A percentile compares a stretch with the other conserved stretches of the same genome.
Evolutionary conservation across 2,113 vertebrate species (phyloP).

Genomic region (Clarias gariepinus): DNA sequence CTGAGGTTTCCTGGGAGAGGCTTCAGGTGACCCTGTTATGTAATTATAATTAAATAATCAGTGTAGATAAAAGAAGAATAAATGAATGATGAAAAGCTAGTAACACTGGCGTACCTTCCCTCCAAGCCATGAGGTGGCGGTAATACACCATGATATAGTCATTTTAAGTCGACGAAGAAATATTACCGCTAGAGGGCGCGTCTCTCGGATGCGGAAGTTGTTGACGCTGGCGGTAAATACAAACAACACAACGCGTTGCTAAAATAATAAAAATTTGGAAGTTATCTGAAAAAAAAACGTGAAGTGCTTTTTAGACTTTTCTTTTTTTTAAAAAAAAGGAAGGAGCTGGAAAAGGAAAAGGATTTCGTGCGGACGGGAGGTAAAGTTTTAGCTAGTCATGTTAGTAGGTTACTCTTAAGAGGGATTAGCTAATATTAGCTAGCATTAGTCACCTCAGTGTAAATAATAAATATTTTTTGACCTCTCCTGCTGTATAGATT

Average conservation of each 20-base stretch:
- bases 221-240: conserved; percentile 31
- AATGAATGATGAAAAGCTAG: background rate
- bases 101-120: background rate
- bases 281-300: background rate
- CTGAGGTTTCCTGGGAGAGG: no score
- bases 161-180: background rate
- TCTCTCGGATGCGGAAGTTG: background rate
- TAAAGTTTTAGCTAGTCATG: background rate
- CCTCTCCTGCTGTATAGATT: background rate
- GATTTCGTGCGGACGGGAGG: background rate
- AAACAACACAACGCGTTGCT: background rate
- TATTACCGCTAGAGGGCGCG: background rate
- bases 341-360: no score
- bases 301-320: background rate
- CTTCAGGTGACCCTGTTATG: no score
- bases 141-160: background rate
- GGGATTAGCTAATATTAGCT: background rate
- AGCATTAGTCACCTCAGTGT: no score
- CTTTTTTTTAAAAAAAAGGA: no score
- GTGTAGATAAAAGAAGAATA: background rate
- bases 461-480: background rate
- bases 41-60: no score
- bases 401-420: background rate
- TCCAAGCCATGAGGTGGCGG: background rate
- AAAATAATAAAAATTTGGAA: background rate